Evolutionary conservation across 2,797 vertebrate genomes (phyloP).

Genomic region (Chelon labrosus): DNA sequence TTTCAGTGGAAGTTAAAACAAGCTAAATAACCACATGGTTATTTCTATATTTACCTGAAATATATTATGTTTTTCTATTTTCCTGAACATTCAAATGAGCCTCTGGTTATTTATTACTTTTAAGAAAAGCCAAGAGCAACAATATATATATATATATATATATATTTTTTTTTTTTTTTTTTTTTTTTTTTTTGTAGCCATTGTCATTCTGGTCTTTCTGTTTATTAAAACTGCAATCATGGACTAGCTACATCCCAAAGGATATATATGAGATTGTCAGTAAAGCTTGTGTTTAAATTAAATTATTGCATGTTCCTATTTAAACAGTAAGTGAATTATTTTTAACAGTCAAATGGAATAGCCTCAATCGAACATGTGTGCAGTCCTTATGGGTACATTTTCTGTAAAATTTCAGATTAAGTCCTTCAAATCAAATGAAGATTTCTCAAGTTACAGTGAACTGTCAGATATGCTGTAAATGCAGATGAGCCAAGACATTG

Average conservation of each 20-base stretch:
- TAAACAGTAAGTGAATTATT: not conserved
- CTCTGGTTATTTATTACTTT: not conserved
- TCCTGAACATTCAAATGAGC: not conserved
- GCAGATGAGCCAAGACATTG: not conserved
- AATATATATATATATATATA: too few relatives aligned
- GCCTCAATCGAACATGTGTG: not conserved
- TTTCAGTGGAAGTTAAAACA: not conserved
- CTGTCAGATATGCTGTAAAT: not conserved
- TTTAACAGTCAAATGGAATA: not conserved
- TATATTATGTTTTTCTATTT: not conserved
- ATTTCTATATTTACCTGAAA: not conserved
- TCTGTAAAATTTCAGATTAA: not conserved
- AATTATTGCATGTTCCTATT: not conserved
- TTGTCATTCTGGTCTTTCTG: too few relatives aligned
- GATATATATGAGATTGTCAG: not conserved
- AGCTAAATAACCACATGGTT: not conserved
- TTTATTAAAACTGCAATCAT: not conserved
- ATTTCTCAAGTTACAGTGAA: conserved; percentile 6
- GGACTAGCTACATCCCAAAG: not conserved
- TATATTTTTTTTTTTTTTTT: not conserved
- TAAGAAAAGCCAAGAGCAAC: not conserved
- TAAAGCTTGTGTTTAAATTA: conserved; percentile 6
- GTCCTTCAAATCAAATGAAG: conserved; percentile 12
- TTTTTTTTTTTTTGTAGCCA: not conserved
- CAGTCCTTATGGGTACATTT: not conserved